Percentiles rank a stretch among this genome's conserved stretches.
phyloP scores from a whole-genome alignment of 2,797 vertebrate species.

The Scleropages formosus region DNA sequence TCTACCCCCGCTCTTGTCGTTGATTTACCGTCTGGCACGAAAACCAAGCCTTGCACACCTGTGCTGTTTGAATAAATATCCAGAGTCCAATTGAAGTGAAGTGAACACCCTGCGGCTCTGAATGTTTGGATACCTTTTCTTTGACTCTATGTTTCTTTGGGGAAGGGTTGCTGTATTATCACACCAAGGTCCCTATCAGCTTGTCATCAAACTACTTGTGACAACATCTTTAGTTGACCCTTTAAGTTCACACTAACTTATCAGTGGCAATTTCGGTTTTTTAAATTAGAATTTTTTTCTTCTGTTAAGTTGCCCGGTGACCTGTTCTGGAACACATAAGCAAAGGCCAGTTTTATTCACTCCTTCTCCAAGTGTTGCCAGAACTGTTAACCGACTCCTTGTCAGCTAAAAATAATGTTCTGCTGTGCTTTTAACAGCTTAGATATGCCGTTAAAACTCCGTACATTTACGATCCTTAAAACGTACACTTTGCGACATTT shows the following conservation, averaged over 20 bases:
- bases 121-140: constrained; percentile 58
- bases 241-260: constrained; percentile 44
- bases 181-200: constrained; percentile 49
- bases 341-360: background rate
- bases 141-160: constrained; percentile 35
- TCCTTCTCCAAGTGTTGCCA: background rate
- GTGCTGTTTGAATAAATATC: constrained; percentile 65
- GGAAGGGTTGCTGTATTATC: constrained; percentile 29
- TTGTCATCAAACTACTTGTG: constrained; percentile 52
- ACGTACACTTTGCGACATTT: background rate
- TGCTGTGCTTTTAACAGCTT: background rate
- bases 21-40: constrained; percentile 50
- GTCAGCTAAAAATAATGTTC: constrained; percentile 4
- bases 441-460: background rate
- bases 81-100: constrained; percentile 65
- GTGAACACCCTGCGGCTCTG: constrained; percentile 62
- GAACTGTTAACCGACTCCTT: constrained; percentile 19
- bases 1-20: constrained; percentile 41
- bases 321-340: background rate
- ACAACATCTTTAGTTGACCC: constrained; percentile 41
- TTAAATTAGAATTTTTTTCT: constrained; percentile 35
- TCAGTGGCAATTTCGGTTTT: constrained; percentile 41
- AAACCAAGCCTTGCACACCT: constrained; percentile 64
- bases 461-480: background rate
- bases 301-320: constrained; percentile 32